Evolutionary conservation across 1,140 invertebrate species (phyloP), one percentile per base, ranked within the genome.

Genomic region (Eciton burchellii): DNA sequence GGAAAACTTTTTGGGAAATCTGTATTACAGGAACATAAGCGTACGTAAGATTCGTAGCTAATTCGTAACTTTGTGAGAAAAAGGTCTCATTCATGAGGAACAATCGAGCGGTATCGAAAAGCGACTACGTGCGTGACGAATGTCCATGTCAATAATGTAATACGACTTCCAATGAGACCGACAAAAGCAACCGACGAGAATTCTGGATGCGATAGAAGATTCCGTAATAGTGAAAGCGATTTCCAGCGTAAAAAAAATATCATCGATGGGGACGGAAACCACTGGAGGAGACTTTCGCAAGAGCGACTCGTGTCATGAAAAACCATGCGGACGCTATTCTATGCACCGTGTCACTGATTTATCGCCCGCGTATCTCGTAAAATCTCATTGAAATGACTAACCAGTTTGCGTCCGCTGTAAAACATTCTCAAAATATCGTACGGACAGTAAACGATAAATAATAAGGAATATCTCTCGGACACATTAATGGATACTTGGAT

Each of bases 271-370:
- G 41, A 45, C 29, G 52, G 5, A 11, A 19, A 21, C 0, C 52
- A 19, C 4, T 19, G 5, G 35, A 70, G n/a, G 35, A 52, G 45
- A 56, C 41, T 82, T 65, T 81, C 77, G 66, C 60, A 81, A 71
- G 5, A 66, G 68, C 68, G 60, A 84, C 65, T 5, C 57, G 24
- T 45, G 54, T 62, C 16, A 19, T 54, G 35, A 68, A 77, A 81
- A 81, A 60, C 8, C 41, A 6, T 19, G 24, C 11, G 16, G 35
- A 8, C 35, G 26, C 59, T 49, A 29, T 72, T 59, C 35, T 19
- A 56, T 57, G 24, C 21, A 47, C 62, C n/a, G n/a, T 73, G 41
- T 59, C n/a, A 29, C 57, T 59, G 26, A 71, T 81, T 81, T 72
- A 81, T 60, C 43, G 68, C 29, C 11, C 26, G 26, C 24, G 19